A percentile compares a stretch with the other conserved stretches of the same genome.
phyloP scores from a whole-genome alignment of 1,140 invertebrate genomes.

The Battus philenor region DNA sequence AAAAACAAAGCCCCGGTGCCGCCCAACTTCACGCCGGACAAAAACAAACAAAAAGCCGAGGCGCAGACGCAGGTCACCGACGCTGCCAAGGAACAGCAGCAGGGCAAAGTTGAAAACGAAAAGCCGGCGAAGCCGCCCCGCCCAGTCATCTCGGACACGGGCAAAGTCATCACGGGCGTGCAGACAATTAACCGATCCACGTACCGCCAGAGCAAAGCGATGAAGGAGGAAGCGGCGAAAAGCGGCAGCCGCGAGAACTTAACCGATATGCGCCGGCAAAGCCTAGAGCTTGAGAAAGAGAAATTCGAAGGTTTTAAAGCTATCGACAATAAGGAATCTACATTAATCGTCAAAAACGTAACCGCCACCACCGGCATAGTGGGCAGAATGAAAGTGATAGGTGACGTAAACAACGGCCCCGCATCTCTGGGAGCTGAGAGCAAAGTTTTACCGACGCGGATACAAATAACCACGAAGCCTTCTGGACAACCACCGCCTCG shows the following conservation, averaged over 20 bases:
- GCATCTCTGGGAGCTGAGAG: conserved; percentile 35
- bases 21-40: conserved; percentile 74
- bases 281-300: conserved; percentile 67
- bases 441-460: conserved; percentile 18
- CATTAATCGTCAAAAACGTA: conserved; percentile 50
- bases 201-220: conserved; percentile 62
- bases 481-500: conserved; percentile 43
- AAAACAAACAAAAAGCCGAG: conserved; percentile 45
- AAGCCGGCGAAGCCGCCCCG: conserved; percentile 78
- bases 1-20: conserved; percentile 85
- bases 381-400: conserved; percentile 48
- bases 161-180: conserved; percentile 65
- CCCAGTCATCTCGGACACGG: conserved; percentile 64
- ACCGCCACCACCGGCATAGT: conserved; percentile 53
- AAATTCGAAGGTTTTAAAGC: conserved; percentile 38
- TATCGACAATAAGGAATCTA: conserved; percentile 32
- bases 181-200: conserved; percentile 73
- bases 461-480: conserved; percentile 26
- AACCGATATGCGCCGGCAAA: conserved; percentile 59
- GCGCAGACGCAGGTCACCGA: conserved; percentile 32
- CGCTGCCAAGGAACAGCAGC: conserved; percentile 32
- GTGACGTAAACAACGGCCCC: conserved; percentile 36
- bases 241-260: conserved; percentile 63
- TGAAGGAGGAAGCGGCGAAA: conserved; percentile 51
- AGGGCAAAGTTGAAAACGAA: conserved; percentile 39